Base-by-base conservation (phyloP, 2,888 invertebrate genomes). In the Nomada fucata region DNA sequence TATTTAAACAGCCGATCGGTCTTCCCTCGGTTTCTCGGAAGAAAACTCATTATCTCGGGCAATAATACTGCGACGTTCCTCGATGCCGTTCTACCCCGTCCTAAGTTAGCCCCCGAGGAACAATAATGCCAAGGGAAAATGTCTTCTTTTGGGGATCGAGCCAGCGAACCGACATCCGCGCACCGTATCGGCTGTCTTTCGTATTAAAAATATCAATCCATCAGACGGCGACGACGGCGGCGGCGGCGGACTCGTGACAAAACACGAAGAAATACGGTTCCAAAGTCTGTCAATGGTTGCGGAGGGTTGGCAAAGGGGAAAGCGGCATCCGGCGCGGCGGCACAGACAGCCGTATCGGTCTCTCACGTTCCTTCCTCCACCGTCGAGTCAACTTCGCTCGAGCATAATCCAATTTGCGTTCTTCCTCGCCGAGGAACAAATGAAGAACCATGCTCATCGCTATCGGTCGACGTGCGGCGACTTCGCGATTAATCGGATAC, bases 401-500 rank as follows among this genome's bases (percentile, higher is more conserved):
- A 85, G 81, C 89, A 91, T 93, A 93, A 93, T 93, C 92, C 93
- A 93, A 93, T 93, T 93, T 93, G 92, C 90, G 90, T 90, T 89
- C 89, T 91, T 90, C 88, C 88, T 81, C 64, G 64, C 26, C 70
- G 73, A 59, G 59, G 79, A 83, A 76, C 83, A 76, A 86, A 79
- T 63, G 86, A 88, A 68, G 83, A 85, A 77, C 79, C 79, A 87
- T 89, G 86, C 90, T 91, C 91, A 90, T 92, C 90, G 90, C 91
- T 91, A 91, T 91, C 90, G 86, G 88, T 42, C 89, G 88, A 93
- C 93, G 93, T 93, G 93, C 89, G 86, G 81, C 86, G 92, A 93
- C 91, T 93, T 76, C 85, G 76, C 91, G 91, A 93, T 93, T 91
- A 91, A 93, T 60, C 64, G 60, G 26, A 10, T 36, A 50, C 44